Conservation (phyloP, 2,113 vertebrate species). For the Phylloscopus whistleri region DNA sequence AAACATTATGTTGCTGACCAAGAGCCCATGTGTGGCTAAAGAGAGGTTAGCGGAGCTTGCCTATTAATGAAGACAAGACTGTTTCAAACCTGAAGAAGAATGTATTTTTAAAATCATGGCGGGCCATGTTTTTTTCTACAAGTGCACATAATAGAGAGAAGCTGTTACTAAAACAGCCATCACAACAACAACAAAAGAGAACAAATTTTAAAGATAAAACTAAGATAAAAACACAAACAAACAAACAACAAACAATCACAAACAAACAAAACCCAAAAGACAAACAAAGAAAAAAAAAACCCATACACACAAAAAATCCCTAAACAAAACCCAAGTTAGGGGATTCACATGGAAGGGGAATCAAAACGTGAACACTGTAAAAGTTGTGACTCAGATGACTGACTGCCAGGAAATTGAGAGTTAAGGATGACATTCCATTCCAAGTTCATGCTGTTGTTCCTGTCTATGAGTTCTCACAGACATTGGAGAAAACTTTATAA, state of each 20-base stretch:
- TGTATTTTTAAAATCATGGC: neutral
- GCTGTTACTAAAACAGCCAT: neutral
- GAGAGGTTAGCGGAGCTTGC: neutral
- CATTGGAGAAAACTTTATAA: neutral
- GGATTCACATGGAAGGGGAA: neutral
- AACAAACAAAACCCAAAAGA: neutral
- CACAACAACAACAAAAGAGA: neutral
- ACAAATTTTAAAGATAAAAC: neutral
- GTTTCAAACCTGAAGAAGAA: neutral
- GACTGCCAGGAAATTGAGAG: neutral
- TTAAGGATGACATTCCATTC: neutral
- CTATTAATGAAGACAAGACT: neutral
- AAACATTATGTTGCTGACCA: neutral
- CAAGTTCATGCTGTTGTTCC: neutral
- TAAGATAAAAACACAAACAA: neutral
- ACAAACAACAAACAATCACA: neutral
- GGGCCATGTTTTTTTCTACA: neutral
- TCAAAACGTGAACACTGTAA: neutral
- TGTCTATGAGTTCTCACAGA: neutral
- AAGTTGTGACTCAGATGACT: constrained; percentile 8
- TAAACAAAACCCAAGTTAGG: neutral
- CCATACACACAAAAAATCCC: too few species aligned
- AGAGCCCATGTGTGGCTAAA: neutral
- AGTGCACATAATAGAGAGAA: neutral
- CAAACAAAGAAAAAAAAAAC: neutral